Evolutionary conservation across 2,797 vertebrate genomes (phyloP).

Genomic region (Hafferia zeledoni): DNA sequence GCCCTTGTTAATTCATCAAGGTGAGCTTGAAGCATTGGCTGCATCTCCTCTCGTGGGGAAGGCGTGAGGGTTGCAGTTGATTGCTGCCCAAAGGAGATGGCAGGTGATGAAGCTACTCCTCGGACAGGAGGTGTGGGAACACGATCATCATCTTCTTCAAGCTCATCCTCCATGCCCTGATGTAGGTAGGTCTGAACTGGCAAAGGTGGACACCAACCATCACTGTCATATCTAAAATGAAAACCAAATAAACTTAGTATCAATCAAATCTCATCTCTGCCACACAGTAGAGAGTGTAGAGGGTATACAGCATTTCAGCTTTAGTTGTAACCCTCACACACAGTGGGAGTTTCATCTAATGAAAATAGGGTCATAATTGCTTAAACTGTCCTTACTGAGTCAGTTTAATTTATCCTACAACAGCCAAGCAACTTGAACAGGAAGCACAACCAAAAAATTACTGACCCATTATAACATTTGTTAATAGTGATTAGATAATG

Average conservation of each 20-base stretch:
- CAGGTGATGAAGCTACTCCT: slow-evolving; percentile 95
- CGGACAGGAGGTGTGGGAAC: slow-evolving; percentile 96
- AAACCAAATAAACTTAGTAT: slow-evolving; percentile 9
- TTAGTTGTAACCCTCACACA: neutral
- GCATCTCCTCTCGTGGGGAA: slow-evolving; percentile 96
- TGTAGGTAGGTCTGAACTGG: slow-evolving; percentile 97
- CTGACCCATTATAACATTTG: neutral
- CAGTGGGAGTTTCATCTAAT: neutral
- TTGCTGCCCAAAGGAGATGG: slow-evolving; percentile 96
- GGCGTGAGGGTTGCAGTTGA: slow-evolving; percentile 97
- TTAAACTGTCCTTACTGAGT: neutral
- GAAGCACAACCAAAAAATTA: neutral
- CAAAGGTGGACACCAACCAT: slow-evolving; percentile 94
- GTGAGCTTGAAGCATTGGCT: slow-evolving; percentile 97
- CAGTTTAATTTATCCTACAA: neutral
- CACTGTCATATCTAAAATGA: slow-evolving; percentile 91
- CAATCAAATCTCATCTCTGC: neutral
- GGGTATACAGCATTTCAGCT: neutral
- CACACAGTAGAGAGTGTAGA: rapidly evolving
- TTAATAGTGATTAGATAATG: slow-evolving; percentile 34
- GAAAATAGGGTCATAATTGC: neutral
- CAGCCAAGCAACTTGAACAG: neutral
- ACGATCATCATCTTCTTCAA: slow-evolving; percentile 96
- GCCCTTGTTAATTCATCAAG: slow-evolving; percentile 94
- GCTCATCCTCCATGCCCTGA: slow-evolving; percentile 97